Evolutionary conservation across 2,797 vertebrate genomes (phyloP).

Genomic region (Caiman crocodilus): DNA sequence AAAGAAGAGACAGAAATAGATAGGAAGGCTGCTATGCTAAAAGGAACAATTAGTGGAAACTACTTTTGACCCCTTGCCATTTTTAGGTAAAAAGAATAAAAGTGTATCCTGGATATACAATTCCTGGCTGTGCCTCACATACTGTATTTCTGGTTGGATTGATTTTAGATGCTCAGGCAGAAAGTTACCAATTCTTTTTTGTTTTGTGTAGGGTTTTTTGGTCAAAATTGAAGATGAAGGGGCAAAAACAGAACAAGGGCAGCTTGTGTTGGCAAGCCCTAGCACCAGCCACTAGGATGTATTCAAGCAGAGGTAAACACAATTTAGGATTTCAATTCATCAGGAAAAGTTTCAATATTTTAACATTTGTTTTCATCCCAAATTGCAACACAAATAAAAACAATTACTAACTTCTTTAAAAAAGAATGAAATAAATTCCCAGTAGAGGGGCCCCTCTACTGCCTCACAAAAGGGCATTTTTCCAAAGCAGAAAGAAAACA

Average conservation of each 20-base stretch:
- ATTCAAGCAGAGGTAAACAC: neutral
- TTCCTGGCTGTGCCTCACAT: neutral
- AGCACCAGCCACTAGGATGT: neutral
- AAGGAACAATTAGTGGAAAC: neutral
- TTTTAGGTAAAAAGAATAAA: neutral
- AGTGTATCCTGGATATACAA: neutral
- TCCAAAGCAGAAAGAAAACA: neutral
- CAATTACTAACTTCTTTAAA: neutral
- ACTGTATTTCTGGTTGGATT: neutral
- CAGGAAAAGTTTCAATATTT: no score
- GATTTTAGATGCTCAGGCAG: no score
- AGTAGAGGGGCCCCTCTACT: neutral
- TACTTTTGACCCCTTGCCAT: neutral
- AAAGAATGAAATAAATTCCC: neutral
- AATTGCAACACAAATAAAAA: neutral
- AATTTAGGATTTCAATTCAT: neutral
- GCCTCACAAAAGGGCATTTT: neutral
- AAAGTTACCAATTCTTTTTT: no score
- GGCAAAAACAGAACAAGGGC: neutral
- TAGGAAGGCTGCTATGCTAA: neutral
- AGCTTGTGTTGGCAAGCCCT: neutral
- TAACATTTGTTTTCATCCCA: neutral
- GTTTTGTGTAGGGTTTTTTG: no score
- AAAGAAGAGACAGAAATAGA: neutral
- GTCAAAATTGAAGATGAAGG: neutral